A percentile compares a stretch with the other conserved stretches of the same genome.
These are phyloP conservation scores for Passer montanus DNA, from an alignment of 2,113 vertebrate species.

Conservation along the genomic window DNA sequence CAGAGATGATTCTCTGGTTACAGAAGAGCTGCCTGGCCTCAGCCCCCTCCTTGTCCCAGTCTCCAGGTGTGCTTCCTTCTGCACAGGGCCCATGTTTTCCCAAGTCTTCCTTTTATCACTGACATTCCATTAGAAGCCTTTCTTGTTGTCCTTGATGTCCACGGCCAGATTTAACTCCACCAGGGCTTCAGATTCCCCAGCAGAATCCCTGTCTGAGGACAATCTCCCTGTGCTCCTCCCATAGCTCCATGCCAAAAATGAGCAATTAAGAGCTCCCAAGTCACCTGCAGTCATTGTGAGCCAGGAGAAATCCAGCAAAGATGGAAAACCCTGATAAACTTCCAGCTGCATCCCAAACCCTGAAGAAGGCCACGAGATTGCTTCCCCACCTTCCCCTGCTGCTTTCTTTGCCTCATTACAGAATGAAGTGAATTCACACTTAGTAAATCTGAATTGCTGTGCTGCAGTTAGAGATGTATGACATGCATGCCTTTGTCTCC, in stretches of 20 bases:
- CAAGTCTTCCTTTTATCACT: not conserved
- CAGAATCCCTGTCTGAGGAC: not conserved
- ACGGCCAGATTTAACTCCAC: not conserved
- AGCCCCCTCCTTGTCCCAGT: not conserved
- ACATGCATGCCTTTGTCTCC: not conserved
- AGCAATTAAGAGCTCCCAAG: not conserved
- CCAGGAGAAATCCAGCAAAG: not conserved
- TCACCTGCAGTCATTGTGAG: not conserved
- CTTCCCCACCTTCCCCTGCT: not conserved
- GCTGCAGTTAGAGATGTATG: not conserved
- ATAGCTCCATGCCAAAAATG: not conserved
- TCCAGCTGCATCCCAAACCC: not conserved
- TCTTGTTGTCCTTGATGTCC: not conserved
- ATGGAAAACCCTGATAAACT: not conserved
- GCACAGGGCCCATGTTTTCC: fast-evolving
- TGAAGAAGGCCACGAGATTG: not conserved
- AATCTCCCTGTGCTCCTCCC: not conserved
- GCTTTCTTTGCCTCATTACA: not conserved
- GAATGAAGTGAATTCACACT: not conserved
- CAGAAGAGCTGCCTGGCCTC: not conserved
- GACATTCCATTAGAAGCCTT: not conserved
- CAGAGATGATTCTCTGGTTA: not conserved
- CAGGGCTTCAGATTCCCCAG: not conserved
- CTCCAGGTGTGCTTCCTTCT: not conserved
- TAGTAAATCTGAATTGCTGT: not conserved